Evolutionary conservation across 1,140 invertebrate genomes (phyloP).

Genomic region (Sinonovacula constricta): DNA sequence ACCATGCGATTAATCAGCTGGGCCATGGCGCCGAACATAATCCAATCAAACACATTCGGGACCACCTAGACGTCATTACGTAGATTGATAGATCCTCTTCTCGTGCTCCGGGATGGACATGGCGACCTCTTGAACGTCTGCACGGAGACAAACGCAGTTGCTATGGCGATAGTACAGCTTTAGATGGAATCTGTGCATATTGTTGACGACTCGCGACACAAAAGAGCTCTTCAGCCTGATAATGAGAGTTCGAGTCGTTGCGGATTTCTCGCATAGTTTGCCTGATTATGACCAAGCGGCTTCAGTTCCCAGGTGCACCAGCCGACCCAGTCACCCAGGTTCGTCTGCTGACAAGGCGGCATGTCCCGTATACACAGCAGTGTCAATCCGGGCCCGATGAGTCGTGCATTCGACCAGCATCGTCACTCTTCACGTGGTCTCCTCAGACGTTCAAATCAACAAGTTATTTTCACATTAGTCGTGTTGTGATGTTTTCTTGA

Average conservation of each 20-base stretch:
- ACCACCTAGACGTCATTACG: background rate
- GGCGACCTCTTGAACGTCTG: background rate
- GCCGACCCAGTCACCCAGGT: slow-evolving; percentile 22
- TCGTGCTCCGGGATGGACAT: background rate
- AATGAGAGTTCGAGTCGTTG: slow-evolving; percentile 7
- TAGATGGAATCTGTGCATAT: slow-evolving; percentile 39
- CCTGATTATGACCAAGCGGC: slow-evolving; percentile 15
- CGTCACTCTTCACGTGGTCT: background rate
- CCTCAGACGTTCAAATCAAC: background rate
- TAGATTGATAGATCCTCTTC: background rate
- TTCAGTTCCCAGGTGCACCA: slow-evolving; percentile 48
- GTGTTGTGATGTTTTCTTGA: background rate
- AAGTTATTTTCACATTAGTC: background rate
- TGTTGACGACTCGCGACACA: slow-evolving; percentile 9
- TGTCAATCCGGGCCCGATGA: background rate
- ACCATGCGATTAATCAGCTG: background rate
- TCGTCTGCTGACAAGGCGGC: slow-evolving; percentile 12
- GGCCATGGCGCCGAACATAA: too few relatives aligned
- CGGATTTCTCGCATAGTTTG: slow-evolving; percentile 42
- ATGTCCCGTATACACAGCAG: background rate
- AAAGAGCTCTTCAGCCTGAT: slow-evolving; percentile 23
- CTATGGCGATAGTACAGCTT: slow-evolving; percentile 23
- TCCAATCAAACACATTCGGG: too few relatives aligned
- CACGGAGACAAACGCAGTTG: slow-evolving; percentile 16
- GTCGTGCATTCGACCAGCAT: background rate